Base-by-base conservation (phyloP, 2,888 invertebrate species). In the Oscheius myriophilus region DNA sequence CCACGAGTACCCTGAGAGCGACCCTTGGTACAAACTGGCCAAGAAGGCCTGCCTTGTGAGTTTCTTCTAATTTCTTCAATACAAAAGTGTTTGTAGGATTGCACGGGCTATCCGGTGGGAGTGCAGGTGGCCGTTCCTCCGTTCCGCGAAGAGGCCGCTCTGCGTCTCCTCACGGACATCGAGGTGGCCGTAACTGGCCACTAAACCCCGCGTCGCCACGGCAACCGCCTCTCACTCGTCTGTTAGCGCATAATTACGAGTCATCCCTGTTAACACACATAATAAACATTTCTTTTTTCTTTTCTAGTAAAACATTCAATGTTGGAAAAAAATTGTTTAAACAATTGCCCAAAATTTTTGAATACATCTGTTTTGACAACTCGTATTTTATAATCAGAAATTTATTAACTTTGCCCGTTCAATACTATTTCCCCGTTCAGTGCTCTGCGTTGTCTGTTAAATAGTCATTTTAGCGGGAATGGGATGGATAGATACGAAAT, bases 51-150 rank as follows among this genome's bases (percentile, higher is more conserved):
- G 72, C 1, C 73, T 72, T 59, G 75, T 46, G 49, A 49, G 49
- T 4, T 49, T 11, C 21, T 9, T 6, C 4, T 49, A 9, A 49
- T 21, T 6, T 21, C 45, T 49, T 49, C 49, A 18, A 49, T 4
- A 49, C 4, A 49, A 49, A 49, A 49, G 21, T 6, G 11, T 14
- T 67, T 76, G 12, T 54, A 77, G 73, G 80, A 75, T 33, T 70
- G 78, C 4, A 58, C 79, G n/a, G 83, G 83, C 23, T 69, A 83
- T 41, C 82, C 83, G 2, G 71, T 83, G n/a, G 82, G 81, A 53
- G 81, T 83, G 9, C 83, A 83, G 62, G 73, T 83, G 16, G 82
- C 77, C 12, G 80, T 75, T 39, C 81, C 81, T 43, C 83, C 83
- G 26, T 83, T 68, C 73, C 54, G 74, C 23, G 83, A 83, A 63